Evolutionary conservation across 2,888 invertebrate genomes (phyloP), one percentile per base, ranked within the genome.

Genomic region (Phyllotreta striolata): DNA sequence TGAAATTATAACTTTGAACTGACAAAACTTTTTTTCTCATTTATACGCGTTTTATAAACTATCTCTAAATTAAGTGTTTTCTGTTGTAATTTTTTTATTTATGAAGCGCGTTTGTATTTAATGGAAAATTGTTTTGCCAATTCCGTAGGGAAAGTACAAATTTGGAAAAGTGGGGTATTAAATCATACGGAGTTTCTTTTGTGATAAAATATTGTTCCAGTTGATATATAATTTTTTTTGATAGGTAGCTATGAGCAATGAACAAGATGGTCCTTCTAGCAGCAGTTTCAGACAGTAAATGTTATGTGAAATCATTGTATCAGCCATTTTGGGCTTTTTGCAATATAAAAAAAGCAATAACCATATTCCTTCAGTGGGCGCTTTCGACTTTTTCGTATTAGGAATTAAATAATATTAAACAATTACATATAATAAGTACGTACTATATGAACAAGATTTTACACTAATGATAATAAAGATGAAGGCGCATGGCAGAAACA

Each of bases 291-390:
- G 56, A 49, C 52, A 84, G 83, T 85, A 84, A 84, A 85, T 85
- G 85, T 86, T 85, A 83, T 84, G 84, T 85, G 52, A 86, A 73
- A 68, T 75, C 73, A 79, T 86, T 86, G 86, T 86, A 86, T 70
- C 67, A 69, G 72, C 73, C 71, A 58, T 85, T 86, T 85, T 85
- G 67, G 83, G 83, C 83, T 83, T 82, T 81, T 82, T 81, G 84
- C 83, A 83, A 84, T 83, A 60, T 60, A 60, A 83, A 83, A 79
- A 81, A 78, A 84, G 84, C 84, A 84, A 84, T 84, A 84, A 84
- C 83, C 83, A 81, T 83, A 81, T 79, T 82, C 81, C 82, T 82
- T 82, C 79, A 81, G 81, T 83, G 83, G 83, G 82, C 82, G 83
- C 83, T 83, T 83, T 82, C 78, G 77, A 82, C 78, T 82, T 80